Base-by-base conservation (phyloP, 2,113 vertebrate species). In the Noturus placidus region DNA sequence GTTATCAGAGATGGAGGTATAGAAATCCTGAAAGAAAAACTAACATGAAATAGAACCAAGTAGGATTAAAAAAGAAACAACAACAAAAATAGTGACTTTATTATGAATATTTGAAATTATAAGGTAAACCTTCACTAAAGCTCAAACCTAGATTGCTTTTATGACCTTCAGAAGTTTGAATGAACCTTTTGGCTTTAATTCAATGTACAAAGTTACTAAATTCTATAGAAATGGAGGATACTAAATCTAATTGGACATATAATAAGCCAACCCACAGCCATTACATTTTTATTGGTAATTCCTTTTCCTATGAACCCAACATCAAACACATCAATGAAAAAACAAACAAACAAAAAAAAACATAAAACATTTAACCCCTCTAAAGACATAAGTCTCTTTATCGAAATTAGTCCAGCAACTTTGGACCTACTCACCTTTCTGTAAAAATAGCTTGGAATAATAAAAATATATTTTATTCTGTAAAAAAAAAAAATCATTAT, bases 261-360 rank as follows among this genome's bases (percentile, higher is more conserved):
- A 10, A n/a, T 3, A 67, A 4, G 33, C 30, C 52, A 56, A 54
- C 15, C 50, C 59, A 22, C 35, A 25, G 35, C 30, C 69, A 9
- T 15, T 76, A 2, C 77, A 52, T 35, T 83, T 35, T n/a, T 50
- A 11, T 61, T 35, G 0, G 61, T 88, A 90, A 84, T 88, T 86
- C 22, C 57, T 88, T 79, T 70, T 59, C 46, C 33, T 57, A 83
- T 87, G n/a, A 42, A 42, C 74, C 27, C 25, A 50, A 38, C 9
- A 4, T 42, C 9, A 42, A 42, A 25, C 33, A 42, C 19, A 9
- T 38, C 38, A 42, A 42, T 3, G 1, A 3, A 38, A 42, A 42
- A 42, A 42, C 3, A 3, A 42, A 42, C 2, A 42, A 42, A 3
- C 2, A 2, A 2, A 42, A 42, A 3, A n/a, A n/a, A n/a, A n/a